A percentile compares a stretch with the other conserved stretches of the same genome.
Conservation (phyloP, 1,140 invertebrate genomes). For the Oryctes rhinoceros region DNA sequence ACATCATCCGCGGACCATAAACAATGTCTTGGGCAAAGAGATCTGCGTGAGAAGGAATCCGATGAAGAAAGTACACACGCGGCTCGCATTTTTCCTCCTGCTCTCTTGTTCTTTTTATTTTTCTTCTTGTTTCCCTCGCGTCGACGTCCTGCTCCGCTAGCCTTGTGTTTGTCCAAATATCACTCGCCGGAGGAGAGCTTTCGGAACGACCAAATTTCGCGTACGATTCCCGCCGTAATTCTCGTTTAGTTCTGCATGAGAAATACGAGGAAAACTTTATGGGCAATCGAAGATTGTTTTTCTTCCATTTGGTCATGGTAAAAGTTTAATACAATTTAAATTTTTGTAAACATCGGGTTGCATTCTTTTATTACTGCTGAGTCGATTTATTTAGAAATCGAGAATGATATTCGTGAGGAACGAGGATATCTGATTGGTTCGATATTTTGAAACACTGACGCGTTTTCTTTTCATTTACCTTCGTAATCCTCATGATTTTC, state of each 20-base stretch:
- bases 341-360: too few relatives aligned
- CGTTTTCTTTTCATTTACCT: too few relatives aligned
- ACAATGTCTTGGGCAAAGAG: slow-evolving; percentile 15
- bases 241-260: neutral
- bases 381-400: too few relatives aligned
- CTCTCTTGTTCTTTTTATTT: slow-evolving; percentile 5
- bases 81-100: neutral
- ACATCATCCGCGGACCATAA: neutral
- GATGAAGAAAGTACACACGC: slow-evolving; percentile 24
- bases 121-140: neutral
- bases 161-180: neutral
- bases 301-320: too few relatives aligned
- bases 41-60: slow-evolving; percentile 31
- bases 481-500: too few relatives aligned
- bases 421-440: too few relatives aligned
- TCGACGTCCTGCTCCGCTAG: neutral
- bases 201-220: neutral
- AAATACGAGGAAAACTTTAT: neutral
- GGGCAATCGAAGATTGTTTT: neutral
- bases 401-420: too few relatives aligned
- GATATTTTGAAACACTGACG: too few relatives aligned
- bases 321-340: too few relatives aligned
- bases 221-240: neutral
- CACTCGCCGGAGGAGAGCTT: neutral
- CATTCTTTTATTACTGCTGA: too few relatives aligned